A percentile compares a stretch with the other conserved stretches of the same genome.
phyloP scores from a whole-genome alignment of 37 sponge, comb jelly and placozoan species.

The Hexactinellida sp. region DNA sequence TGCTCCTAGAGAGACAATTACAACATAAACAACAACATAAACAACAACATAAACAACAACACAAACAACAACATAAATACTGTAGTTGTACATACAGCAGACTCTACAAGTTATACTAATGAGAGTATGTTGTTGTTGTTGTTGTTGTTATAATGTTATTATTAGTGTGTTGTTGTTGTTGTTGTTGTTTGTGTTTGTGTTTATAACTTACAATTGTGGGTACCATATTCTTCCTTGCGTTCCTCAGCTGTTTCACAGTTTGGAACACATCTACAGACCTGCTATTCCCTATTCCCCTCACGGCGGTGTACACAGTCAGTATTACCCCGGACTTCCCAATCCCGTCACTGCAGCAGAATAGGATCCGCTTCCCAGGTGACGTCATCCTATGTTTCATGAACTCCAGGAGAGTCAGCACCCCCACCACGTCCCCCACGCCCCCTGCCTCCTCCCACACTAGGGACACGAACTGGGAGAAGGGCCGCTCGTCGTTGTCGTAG shows the following conservation, averaged over 20 bases:
- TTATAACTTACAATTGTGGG: background rate
- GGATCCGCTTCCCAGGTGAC: background rate
- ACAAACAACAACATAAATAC: no score
- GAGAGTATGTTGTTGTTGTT: no score
- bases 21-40: background rate
- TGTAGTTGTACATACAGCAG: no score
- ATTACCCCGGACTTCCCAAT: background rate
- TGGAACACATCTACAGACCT: background rate
- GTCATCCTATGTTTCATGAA: background rate
- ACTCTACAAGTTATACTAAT: no score
- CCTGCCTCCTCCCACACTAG: background rate
- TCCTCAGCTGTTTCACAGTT: background rate
- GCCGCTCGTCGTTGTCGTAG: background rate
- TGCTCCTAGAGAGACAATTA: background rate
- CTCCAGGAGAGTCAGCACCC: background rate
- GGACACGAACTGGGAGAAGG: background rate
- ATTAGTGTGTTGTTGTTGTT: no score
- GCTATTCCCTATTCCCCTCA: background rate
- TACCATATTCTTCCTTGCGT: background rate
- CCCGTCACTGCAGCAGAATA: slow-evolving; percentile 1
- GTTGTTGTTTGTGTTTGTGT: no score
- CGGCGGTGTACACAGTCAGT: background rate
- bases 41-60: background rate
- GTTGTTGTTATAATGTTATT: no score
- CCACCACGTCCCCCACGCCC: background rate